phyloP scores from a whole-genome alignment of 1,140 invertebrate genomes.

The Drosophila leontia region DNA sequence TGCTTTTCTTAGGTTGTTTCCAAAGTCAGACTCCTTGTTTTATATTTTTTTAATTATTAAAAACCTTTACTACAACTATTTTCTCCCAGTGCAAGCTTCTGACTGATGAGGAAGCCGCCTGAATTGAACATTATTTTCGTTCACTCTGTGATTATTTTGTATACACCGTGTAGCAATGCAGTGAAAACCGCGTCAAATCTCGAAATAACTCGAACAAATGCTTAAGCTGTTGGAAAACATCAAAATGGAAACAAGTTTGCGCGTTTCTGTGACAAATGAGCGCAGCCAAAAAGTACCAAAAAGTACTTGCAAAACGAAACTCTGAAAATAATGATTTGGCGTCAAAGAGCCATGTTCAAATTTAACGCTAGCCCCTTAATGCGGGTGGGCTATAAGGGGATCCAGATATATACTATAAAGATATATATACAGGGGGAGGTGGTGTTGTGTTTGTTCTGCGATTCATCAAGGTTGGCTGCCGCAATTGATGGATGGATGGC shows the following conservation, averaged over 20 bases:
- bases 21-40: background rate
- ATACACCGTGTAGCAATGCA: slow-evolving; percentile 52
- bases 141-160: background rate
- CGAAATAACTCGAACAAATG: slow-evolving; percentile 60
- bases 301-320: slow-evolving; percentile 21
- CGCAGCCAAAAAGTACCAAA: slow-evolving; percentile 27
- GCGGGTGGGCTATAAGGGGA: background rate
- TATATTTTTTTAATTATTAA: background rate
- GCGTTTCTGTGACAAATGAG: slow-evolving; percentile 62
- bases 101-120: slow-evolving; percentile 68
- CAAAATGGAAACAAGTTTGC: slow-evolving; percentile 61
- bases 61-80: background rate
- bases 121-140: slow-evolving; percentile 17
- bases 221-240: slow-evolving; percentile 53
- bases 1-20: background rate
- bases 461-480: slow-evolving; percentile 57
- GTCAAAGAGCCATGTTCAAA: slow-evolving; percentile 79
- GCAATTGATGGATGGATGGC: slow-evolving; percentile 71
- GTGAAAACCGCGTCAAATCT: slow-evolving; percentile 48
- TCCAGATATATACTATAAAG: background rate
- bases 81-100: slow-evolving; percentile 5
- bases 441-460: slow-evolving; percentile 58
- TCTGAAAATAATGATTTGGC: slow-evolving; percentile 62
- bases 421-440: slow-evolving; percentile 12
- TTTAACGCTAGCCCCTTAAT: slow-evolving; percentile 71